Evolutionary conservation across 1,140 invertebrate genomes (phyloP), one percentile per base, ranked within the genome.

Genomic region (Pollicipes pollicipes): DNA sequence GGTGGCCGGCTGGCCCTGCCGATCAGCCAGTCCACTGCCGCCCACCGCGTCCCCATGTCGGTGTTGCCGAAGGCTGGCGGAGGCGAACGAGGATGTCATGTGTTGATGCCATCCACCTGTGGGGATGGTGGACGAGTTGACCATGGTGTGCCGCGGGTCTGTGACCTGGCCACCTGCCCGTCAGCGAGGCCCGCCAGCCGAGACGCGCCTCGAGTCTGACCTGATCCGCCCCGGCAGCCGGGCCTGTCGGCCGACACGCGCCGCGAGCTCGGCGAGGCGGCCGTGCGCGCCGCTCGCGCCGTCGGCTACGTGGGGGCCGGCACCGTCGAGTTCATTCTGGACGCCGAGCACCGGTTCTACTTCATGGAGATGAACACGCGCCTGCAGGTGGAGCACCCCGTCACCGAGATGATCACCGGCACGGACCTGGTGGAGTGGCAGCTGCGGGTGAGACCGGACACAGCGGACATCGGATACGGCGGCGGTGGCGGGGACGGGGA

Each of bases 331-430:
- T 97, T 97, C 79, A 95, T 97, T 73, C 82, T 94, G 75, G 92
- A 96, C 78, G 83, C 86, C 68, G 78, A 84, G 58, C 85, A 93
- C 64, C 88, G 88, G 70, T 99, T 98, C 78, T 93, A 95, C 82
- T 99, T 99, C 78, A 99, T 99, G 97, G 95, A 97, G 82, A 97
- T 98, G 94, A 98, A 97, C 78, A 98, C 95, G 0, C 83, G 95
- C 26, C 83, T 96, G 10, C 93, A 96, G 80, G 85, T 97, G 0
- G 95, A 99, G 80, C 96, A 98, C 84, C 95, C 96, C 0, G 88
- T 99, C n/a, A 95, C 95, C 1, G 96, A 97, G 82, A 96, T 95
- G 87, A 91, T 98, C 66, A 97, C 95, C 37, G 70, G 71, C 30
- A 81, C 81, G 1, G 97, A 99, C 84, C 83, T 99, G 30, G 97